These are phyloP conservation scores for Podocnemis expansa DNA, from an alignment of 2,113 vertebrate species.

Conservation along the genomic window DNA sequence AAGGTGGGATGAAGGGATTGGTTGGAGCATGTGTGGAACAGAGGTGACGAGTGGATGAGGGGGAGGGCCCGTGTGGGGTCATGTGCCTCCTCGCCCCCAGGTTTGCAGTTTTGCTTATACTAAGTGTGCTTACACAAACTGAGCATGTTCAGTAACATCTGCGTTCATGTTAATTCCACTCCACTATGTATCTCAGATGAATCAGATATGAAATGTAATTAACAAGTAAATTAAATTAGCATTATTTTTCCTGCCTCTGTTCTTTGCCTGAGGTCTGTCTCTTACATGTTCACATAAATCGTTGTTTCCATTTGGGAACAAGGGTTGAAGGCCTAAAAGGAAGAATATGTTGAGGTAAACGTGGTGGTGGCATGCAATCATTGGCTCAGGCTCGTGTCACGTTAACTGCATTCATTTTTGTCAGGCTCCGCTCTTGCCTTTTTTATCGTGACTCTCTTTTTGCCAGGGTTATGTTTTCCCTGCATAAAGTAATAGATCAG, in stretches of 20 bases:
- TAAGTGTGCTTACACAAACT: too few relatives aligned
- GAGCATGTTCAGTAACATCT: too few relatives aligned
- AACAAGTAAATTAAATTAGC: slow-evolving; percentile 72
- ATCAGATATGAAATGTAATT: slow-evolving; percentile 71
- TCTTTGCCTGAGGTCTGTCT: slow-evolving; percentile 55
- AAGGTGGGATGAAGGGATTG: neutral
- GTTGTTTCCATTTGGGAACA: neutral
- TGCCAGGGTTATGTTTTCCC: neutral
- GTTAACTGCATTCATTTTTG: rapidly evolving
- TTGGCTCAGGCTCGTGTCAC: neutral
- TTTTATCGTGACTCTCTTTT: neutral
- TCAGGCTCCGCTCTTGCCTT: neutral
- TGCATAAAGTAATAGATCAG: neutral
- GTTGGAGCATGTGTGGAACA: neutral
- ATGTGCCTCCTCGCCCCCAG: too few relatives aligned
- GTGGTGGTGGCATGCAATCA: neutral
- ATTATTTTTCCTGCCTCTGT: slow-evolving; percentile 54
- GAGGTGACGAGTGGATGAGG: too few relatives aligned
- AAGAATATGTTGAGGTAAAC: slow-evolving; percentile 9
- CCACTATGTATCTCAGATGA: slow-evolving; percentile 61
- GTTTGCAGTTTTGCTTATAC: too few relatives aligned
- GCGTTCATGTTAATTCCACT: slow-evolving; percentile 45
- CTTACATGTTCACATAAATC: slow-evolving; percentile 24
- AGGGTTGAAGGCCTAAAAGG: neutral
- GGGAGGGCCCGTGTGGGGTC: too few relatives aligned